Conservation (phyloP, 2,797 vertebrate genomes). For the Pipistrellus kuhlii region DNA sequence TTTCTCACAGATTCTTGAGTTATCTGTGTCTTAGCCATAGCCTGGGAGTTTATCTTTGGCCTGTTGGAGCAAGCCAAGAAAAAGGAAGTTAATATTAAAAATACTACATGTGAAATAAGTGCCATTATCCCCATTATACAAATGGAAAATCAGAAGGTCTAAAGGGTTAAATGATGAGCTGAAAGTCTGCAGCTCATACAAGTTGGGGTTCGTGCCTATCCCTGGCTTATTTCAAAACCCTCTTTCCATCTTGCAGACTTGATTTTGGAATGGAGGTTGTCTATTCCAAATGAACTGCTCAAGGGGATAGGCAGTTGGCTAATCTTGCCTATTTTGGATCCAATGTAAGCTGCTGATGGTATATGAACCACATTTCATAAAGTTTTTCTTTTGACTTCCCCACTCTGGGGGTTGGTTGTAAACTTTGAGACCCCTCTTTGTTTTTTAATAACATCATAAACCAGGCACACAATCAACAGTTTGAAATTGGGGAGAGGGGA, state of each 20-base stretch:
- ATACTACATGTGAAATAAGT: background rate
- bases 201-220: background rate
- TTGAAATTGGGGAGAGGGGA: constrained; percentile 56
- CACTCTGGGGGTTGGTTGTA: constrained; percentile 66
- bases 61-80: constrained; percentile 1
- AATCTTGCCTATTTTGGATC: constrained; percentile 60
- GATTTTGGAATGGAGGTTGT: background rate
- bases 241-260: background rate
- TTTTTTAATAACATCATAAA: constrained; percentile 79
- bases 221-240: background rate
- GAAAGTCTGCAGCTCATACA: background rate
- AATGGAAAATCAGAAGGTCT: background rate
- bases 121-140: background rate
- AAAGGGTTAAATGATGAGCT: background rate
- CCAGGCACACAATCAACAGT: constrained; percentile 70
- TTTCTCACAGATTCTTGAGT: background rate
- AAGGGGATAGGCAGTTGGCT: constrained; percentile 30
- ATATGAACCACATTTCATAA: constrained; percentile 6
- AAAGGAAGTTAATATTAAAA: background rate
- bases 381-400: constrained; percentile 73
- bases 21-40: background rate
- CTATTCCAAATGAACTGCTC: background rate
- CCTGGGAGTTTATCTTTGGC: background rate
- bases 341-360: constrained; percentile 34
- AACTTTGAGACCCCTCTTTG: constrained; percentile 76